These are phyloP conservation scores for Proterorhinus semilunaris DNA, from an alignment of 2,113 vertebrate genomes.

Conservation along the genomic window DNA sequence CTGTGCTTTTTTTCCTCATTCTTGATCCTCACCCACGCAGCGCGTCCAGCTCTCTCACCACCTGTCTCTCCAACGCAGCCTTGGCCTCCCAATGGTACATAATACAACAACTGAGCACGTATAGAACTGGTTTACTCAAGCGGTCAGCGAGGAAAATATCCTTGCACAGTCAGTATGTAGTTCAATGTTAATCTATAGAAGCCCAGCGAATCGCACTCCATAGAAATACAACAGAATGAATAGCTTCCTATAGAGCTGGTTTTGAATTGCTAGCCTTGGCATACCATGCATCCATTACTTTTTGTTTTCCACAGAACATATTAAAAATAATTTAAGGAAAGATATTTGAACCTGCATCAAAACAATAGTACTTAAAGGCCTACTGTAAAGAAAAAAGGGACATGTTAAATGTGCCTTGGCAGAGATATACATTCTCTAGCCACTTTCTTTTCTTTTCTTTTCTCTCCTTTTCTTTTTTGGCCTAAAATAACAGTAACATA, in stretches of 20 bases:
- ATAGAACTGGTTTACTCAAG: background rate
- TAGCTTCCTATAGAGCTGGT: background rate
- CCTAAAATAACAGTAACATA: too few relatives aligned
- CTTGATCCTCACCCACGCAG: slow-evolving; percentile 56
- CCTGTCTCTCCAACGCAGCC: slow-evolving; percentile 47
- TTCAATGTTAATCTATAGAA: background rate
- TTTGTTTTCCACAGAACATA: too few relatives aligned
- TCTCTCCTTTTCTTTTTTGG: too few relatives aligned
- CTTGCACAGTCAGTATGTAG: background rate
- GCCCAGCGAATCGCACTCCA: background rate
- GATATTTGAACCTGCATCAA: too few relatives aligned
- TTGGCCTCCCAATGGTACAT: slow-evolving; percentile 8
- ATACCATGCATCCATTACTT: background rate
- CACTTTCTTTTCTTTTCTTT: too few relatives aligned
- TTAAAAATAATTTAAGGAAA: too few relatives aligned
- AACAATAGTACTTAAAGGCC: too few relatives aligned
- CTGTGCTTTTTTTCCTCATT: slow-evolving; percentile 19
- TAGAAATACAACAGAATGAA: background rate
- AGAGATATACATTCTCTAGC: too few relatives aligned
- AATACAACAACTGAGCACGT: background rate
- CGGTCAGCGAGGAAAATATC: background rate
- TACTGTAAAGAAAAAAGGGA: too few relatives aligned
- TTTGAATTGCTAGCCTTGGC: background rate
- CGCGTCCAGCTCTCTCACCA: slow-evolving; percentile 46
- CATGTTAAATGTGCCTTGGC: too few relatives aligned